Base-by-base conservation (phyloP, 2,888 invertebrate genomes). In the Nesidiocoris tenuis region DNA sequence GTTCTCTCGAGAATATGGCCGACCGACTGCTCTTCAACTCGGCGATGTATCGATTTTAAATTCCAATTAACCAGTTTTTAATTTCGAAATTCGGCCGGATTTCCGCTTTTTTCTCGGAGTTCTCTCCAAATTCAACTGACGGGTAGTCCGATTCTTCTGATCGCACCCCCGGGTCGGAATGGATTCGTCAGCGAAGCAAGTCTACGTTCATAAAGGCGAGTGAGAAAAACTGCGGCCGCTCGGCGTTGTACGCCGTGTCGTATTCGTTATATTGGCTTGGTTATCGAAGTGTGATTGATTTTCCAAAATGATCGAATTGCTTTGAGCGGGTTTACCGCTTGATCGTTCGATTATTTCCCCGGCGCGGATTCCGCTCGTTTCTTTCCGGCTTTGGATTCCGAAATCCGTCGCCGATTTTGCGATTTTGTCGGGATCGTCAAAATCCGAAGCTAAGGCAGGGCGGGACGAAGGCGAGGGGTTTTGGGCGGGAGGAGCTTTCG, bases 131-230 rank as follows among this genome's bases (percentile, higher is more conserved):
- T 1, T 21, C 3, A 63, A 16, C 17, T 23, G 7, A 18, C 17
- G n/a, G 21, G n/a, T 9, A 17, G 18, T 25, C 19, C 1, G 3
- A 23, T 9, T n/a, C 22, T 17, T 39, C 21, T n/a, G 12, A 9
- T n/a, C 23, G 57, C 2, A 16, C 16, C 23, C 7, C 1, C 17
- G 56, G 57, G n/a, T 12, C 12, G n/a, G 23, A n/a, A 63, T 72
- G 76, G 66, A 77, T 24, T 72, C 75, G 55, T 63, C 75, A n/a
- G 0, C 66, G 16, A 77, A 76, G 56, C 76, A 76, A 61, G 77
- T 77, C 19, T 77, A 76, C 55, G 74, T 77, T 16, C 77, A 77
- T 19, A 75, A 77, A 76, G 76, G 77, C 76, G 61, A 77, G 70
- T 39, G 23, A 1, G 23, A 2, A 16, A n/a, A 39, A 18, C 18